Base-by-base conservation (phyloP, 2,797 vertebrate species). In the Varecia variegata region DNA sequence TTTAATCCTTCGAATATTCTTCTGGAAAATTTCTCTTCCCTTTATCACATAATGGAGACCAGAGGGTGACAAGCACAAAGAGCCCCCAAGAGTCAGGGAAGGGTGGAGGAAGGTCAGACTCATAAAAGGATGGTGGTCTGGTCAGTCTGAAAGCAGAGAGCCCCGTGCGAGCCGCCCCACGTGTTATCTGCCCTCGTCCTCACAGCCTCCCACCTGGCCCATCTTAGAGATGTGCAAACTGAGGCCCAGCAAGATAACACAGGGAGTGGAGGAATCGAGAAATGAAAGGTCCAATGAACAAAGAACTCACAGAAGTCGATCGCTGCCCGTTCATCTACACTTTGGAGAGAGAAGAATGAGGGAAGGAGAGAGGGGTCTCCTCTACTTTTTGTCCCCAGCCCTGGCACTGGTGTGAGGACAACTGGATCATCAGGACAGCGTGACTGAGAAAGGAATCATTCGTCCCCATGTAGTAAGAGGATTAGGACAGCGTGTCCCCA, bases 11-110 rank as follows among this genome's bases (percentile, higher is more conserved):
- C 40, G 8, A 79, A 67, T 67, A 10, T 40, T 47, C 45, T 68
- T 80, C 83, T 81, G 47, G 38, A 86, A 92, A 84, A 40, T 17
- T 38, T 50, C 35, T 84, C 70, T 50, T 90, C 13, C 70, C 27
- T 81, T 76, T 50, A 43, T 43, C 43, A 71, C 2, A 0, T 15
- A 10, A 30, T 7, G 3, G 52, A n/a, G 43, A 65, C 8, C 80
- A 40, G 74, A 85, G 20, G 56, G 40, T 7, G 18, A 18, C 50
- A 58, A 32, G 23, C 7, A 56, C 4, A 3, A 91, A n/a, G 95
- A 88, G 30, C 13, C 12, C 9, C 13, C 47, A 35, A 81, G 40
- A 90, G 25, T 23, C 38, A 65, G 30, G 32, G 11, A 38, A 50
- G 7, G 7, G 15, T 27, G 3, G 27, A 74, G n/a, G 32, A 79